Evolutionary conservation across 2,888 invertebrate genomes (phyloP), one percentile per base, ranked within the genome.

Genomic region (Kuschelorhynchus macadamiae): DNA sequence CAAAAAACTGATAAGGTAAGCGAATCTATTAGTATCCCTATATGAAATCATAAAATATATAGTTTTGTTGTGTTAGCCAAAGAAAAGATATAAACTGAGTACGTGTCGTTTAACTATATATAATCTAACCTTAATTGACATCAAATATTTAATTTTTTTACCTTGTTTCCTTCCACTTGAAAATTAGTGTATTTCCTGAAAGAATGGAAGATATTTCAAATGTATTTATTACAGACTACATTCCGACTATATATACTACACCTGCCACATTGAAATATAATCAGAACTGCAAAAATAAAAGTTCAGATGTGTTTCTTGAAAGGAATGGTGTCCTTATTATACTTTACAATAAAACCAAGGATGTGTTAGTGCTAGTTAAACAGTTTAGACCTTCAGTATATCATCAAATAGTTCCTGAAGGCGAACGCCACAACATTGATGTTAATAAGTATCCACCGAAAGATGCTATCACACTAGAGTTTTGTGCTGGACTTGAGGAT

Each of bases 401-500:
- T 81, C 89, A 89, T 80, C 89, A 89, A 67, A 85, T 86, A 70
- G 83, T 92, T 3, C 86, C 88, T 2, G 83, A 74, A 57, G 81
- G 85, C 14, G 87, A 87, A 52, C 81, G 86, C 2, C 9, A 16
- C 8, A 74, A 78, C 0, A 87, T 91, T 60, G 90, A 92, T 77
- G 83, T 88, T 0, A 75, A 81, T 0, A 88, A 89, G 75, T 91
- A 90, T 80, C 91, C 91, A 1, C 87, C 90, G 0, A 84, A 85
- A 0, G 79, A 90, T 0, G 97, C 95, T 0, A 81, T 96, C 3
- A 92, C 96, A 0, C 80, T 95, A 46, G 98, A 98, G 83, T 87
- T 97, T 73, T 98, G 98, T 85, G 97, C 97, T 1, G 97, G 97
- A 0, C 93, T 97, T 69, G 89, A 96, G 1, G 97, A 97, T 80